A percentile compares a stretch with the other conserved stretches of the same genome.
Conservation (phyloP, 2,113 vertebrate species). For the Hiodon tergisus region DNA sequence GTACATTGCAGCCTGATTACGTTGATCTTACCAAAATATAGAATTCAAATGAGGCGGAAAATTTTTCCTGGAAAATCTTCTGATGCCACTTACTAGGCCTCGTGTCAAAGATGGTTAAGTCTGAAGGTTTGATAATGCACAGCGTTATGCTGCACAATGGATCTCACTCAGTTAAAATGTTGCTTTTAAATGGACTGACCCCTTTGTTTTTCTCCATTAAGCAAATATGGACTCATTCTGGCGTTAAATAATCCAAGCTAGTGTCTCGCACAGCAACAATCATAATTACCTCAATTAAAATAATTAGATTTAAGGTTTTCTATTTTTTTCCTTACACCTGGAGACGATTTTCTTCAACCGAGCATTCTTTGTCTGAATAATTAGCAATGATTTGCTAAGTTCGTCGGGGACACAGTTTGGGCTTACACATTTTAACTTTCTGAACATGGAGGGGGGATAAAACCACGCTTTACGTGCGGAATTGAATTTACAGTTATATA, state of each 20-base stretch:
- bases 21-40: too few relatives aligned
- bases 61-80: too few relatives aligned
- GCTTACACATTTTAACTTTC: slow-evolving; percentile 30
- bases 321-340: slow-evolving; percentile 56
- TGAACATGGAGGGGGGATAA: not conserved
- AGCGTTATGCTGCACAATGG: too few relatives aligned
- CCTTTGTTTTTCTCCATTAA: not conserved
- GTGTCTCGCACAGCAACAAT: slow-evolving; percentile 35
- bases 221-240: slow-evolving; percentile 27
- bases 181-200: not conserved
- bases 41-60: too few relatives aligned
- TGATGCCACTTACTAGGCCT: too few relatives aligned
- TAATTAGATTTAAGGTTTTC: slow-evolving; percentile 52
- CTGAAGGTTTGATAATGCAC: too few relatives aligned
- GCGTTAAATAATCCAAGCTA: slow-evolving; percentile 32
- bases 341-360: slow-evolving; percentile 55
- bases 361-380: slow-evolving; percentile 45
- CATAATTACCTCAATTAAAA: slow-evolving; percentile 58
- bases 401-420: slow-evolving; percentile 21
- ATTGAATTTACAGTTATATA: slow-evolving; percentile 31
- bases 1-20: too few relatives aligned
- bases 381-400: slow-evolving; percentile 45
- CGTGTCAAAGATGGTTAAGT: too few relatives aligned
- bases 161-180: too few relatives aligned
- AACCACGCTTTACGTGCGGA: slow-evolving; percentile 34